These are phyloP conservation scores for Scolopax mira DNA, from an alignment of 2,113 vertebrate genomes.

Conservation along the genomic window DNA sequence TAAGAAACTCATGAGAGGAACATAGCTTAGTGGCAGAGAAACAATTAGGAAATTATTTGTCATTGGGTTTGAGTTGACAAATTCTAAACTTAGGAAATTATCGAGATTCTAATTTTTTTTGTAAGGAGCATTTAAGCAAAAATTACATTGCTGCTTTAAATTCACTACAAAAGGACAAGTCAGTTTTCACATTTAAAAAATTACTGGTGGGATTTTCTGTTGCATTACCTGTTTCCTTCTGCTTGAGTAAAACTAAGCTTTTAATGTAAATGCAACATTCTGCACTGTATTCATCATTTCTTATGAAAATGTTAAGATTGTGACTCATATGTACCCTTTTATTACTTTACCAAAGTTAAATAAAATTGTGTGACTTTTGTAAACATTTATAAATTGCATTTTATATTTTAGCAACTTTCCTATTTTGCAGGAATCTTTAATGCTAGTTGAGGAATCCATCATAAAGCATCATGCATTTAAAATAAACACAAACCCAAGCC, in stretches of 20 bases:
- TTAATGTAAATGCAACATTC: constrained; percentile 69
- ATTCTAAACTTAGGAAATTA: background rate
- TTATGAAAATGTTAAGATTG: constrained; percentile 40
- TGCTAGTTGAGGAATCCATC: background rate
- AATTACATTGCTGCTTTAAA: constrained; percentile 58
- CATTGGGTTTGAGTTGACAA: background rate
- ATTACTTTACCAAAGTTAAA: constrained; percentile 67
- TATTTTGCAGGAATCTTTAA: background rate
- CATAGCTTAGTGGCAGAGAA: background rate
- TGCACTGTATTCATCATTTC: constrained; percentile 52
- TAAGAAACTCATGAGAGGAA: background rate
- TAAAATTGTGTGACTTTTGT: constrained; percentile 67
- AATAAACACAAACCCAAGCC: background rate
- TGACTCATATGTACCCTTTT: constrained; percentile 54
- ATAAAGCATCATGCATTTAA: background rate
- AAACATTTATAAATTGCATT: constrained; percentile 17
- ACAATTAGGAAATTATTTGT: background rate
- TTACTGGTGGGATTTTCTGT: constrained; percentile 34
- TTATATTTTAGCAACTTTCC: background rate
- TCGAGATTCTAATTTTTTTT: background rate
- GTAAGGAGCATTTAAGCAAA: background rate
- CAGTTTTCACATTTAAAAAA: constrained; percentile 17
- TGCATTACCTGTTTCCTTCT: constrained; percentile 24
- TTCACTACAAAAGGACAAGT: constrained; percentile 4
- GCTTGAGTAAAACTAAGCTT: constrained; percentile 55